Evolutionary conservation across 92 coral and sea anemone species (phyloP).

Genomic region (Meandrina meandrites): DNA sequence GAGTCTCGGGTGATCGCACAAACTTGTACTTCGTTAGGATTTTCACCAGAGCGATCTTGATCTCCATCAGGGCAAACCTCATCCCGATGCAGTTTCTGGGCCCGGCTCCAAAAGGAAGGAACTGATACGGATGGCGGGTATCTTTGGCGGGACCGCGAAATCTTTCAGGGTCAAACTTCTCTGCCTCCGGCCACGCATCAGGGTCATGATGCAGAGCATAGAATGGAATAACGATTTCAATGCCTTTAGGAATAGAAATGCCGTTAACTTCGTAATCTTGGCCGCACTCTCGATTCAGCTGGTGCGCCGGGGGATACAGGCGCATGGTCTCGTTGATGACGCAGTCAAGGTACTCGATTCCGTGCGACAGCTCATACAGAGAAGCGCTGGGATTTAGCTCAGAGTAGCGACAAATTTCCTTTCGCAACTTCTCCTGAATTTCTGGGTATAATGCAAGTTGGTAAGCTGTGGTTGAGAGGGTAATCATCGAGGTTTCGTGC

Average conservation of each 20-base stretch:
- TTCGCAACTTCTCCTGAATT: slow-evolving; percentile 38
- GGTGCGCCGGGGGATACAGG: slow-evolving; percentile 59
- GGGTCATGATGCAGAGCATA: slow-evolving; percentile 62
- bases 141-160: slow-evolving; percentile 62
- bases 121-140: slow-evolving; percentile 77
- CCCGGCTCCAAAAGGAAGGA: slow-evolving; percentile 76
- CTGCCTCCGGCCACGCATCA: slow-evolving; percentile 67
- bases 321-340: slow-evolving; percentile 69
- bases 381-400: slow-evolving; percentile 43
- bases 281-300: slow-evolving; percentile 54
- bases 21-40: slow-evolving; percentile 65
- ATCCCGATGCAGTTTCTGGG: slow-evolving; percentile 77
- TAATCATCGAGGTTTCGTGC: slow-evolving; percentile 47
- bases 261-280: slow-evolving; percentile 47
- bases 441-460: slow-evolving; percentile 30
- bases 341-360: slow-evolving; percentile 70
- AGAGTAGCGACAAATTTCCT: slow-evolving; percentile 13
- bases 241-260: slow-evolving; percentile 51
- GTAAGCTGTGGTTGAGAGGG: slow-evolving; percentile 27
- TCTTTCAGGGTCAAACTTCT: slow-evolving; percentile 70
- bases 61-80: slow-evolving; percentile 68
- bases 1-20: slow-evolving; percentile 70
- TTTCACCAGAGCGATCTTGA: slow-evolving; percentile 61
- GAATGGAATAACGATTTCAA: slow-evolving; percentile 49
- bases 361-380: slow-evolving; percentile 58